Evolutionary conservation across 2,888 invertebrate genomes (phyloP), one percentile per base, ranked within the genome.

Genomic region (Drosophila melanocephala): DNA sequence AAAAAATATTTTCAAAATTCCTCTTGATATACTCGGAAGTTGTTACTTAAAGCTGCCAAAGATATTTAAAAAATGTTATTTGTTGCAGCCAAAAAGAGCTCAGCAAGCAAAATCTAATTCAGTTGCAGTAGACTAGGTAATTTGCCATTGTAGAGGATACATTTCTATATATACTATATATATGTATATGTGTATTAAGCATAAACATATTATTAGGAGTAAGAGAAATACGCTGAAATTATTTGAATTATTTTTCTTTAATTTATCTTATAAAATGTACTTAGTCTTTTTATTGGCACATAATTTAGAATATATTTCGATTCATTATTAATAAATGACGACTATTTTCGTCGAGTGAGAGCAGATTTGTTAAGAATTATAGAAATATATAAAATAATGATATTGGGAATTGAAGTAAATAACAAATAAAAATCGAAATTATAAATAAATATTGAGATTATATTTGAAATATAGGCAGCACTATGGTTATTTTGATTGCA

Each of bases 281-380:
- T 14, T 7, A 22, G 0, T 7, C 0, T 0, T 14, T 7, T n/a
- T 12, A 0, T n/a, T 42, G 1, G 3, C 0, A n/a, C n/a, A 0
- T 44, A 0, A n/a, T n/a, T 44, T 6, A 0, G 3, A 3, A 6
- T 3, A 3, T 0, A n/a, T 12, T 3, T 22, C 0, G 1, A 14
- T 44, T 44, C 3, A 1, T 1, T 6, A 2, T n/a, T n/a, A n/a
- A 44, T 5, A n/a, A n/a, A 10, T 42, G 5, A 12, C 12, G 12
- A 12, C 0, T 12, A 12, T 12, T 12, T 33, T 33, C 33, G 3
- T 33, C 1, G 4, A 33, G 4, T 4, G 0, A 2, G 3, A 16
- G 5, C 6, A 0, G 16, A 37, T 16, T 16, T 37, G 37, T 1
- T 2, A 16, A 19, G 2, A 37, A 7, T 37, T 37, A 37, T 37